These are phyloP conservation scores for Deilephila elpenor DNA, from an alignment of 2,888 invertebrate genomes.

Conservation along the genomic window DNA sequence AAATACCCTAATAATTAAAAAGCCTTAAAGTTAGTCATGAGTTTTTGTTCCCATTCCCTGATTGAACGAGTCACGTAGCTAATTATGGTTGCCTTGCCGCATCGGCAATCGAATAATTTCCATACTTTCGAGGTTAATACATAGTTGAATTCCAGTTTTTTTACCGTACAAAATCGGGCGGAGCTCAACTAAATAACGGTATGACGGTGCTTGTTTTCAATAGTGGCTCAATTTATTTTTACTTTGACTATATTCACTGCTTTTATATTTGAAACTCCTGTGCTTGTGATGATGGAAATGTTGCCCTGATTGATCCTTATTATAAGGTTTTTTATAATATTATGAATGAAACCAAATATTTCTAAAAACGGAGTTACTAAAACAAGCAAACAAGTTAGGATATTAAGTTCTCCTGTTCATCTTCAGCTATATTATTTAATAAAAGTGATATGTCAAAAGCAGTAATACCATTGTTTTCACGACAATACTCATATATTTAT, in stretches of 20 bases:
- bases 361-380: neutral
- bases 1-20: constrained; percentile 80
- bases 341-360: no score
- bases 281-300: neutral
- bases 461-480: neutral
- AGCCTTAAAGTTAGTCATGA: constrained; percentile 55
- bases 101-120: constrained; percentile 28
- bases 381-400: neutral
- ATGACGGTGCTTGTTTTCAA: constrained; percentile 15
- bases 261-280: neutral
- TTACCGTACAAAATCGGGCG: neutral
- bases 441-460: no score
- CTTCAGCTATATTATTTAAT: no score
- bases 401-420: no score
- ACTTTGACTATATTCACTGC: neutral
- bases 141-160: constrained; percentile 20
- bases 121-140: constrained; percentile 26
- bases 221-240: constrained; percentile 21
- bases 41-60: constrained; percentile 54
- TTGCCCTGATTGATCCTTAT: neutral
- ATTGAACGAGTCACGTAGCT: constrained; percentile 54
- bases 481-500: neutral
- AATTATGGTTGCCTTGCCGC: constrained; percentile 28
- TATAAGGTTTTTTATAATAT: neutral
- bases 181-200: neutral